Evolutionary conservation across 2,888 invertebrate genomes (phyloP).

Genomic region (Silvanus unidentatus): DNA sequence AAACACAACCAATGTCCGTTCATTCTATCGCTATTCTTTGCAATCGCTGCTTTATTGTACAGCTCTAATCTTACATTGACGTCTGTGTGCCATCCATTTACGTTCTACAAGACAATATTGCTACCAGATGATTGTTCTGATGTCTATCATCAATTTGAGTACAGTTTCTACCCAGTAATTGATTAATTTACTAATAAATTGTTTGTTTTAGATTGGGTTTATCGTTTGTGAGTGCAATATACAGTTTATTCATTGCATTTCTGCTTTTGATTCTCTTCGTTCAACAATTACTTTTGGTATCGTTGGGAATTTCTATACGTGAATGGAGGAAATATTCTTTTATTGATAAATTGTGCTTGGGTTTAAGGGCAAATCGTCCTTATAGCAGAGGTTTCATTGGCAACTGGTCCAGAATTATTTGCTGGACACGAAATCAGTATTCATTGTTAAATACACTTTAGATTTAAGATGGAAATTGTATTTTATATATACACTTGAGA

Average conservation of each 20-base stretch:
- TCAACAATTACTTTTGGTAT: conserved; percentile 43
- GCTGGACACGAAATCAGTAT: conserved; percentile 17
- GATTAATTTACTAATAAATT: too few species aligned
- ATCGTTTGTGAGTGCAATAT: conserved; percentile 36
- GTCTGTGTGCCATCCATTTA: conserved; percentile 78
- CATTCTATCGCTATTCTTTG: conserved; percentile 60
- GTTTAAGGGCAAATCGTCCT: conserved; percentile 28
- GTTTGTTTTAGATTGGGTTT: conserved; percentile 29
- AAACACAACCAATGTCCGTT: conserved; percentile 73
- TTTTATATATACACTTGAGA: neutral
- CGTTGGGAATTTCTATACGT: conserved; percentile 48
- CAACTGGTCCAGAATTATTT: conserved; percentile 35
- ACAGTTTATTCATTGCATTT: conserved; percentile 32
- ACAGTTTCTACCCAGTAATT: too few species aligned
- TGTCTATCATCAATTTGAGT: conserved; percentile 75
- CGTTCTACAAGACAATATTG: conserved; percentile 60
- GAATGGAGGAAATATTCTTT: conserved; percentile 46
- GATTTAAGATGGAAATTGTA: neutral
- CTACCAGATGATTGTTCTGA: conserved; percentile 80
- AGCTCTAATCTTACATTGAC: conserved; percentile 78
- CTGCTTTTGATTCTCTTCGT: conserved; percentile 29
- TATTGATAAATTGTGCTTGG: conserved; percentile 30
- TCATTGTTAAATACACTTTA: neutral
- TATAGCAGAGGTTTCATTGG: conserved; percentile 32
- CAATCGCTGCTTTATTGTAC: conserved; percentile 61